Evolutionary conservation across 2,888 invertebrate species (phyloP).

Genomic region (Sarcophaga subvicina): DNA sequence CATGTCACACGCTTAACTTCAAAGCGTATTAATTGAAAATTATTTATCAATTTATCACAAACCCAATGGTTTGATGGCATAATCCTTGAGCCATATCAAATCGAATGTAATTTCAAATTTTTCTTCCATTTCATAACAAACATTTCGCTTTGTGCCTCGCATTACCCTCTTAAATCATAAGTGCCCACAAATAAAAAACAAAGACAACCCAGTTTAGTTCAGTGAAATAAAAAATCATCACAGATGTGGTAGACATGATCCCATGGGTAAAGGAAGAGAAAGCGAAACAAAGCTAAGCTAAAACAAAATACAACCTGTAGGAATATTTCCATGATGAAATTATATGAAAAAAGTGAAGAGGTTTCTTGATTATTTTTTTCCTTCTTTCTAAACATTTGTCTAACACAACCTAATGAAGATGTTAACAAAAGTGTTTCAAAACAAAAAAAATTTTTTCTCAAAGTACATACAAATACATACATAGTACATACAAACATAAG

Average conservation of each 20-base stretch:
- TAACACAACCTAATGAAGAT: slow-evolving; percentile 64
- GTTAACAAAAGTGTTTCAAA: slow-evolving; percentile 60
- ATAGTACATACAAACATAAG: slow-evolving; percentile 21
- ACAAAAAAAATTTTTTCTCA: not conserved
- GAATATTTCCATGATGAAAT: slow-evolving; percentile 46
- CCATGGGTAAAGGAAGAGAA: slow-evolving; percentile 51
- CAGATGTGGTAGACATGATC: slow-evolving; percentile 61
- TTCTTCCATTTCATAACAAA: not conserved
- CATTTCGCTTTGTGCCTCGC: not conserved
- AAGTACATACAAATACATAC: not conserved
- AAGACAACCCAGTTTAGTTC: not conserved
- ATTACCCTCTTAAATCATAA: slow-evolving; percentile 34
- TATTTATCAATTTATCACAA: slow-evolving; percentile 62
- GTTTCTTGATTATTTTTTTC: not conserved
- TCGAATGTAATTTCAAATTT: slow-evolving; percentile 47
- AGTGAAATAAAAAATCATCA: slow-evolving; percentile 42
- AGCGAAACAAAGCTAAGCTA: not conserved
- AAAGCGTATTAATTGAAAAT: slow-evolving; percentile 62
- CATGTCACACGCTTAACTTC: slow-evolving; percentile 26
- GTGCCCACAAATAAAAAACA: slow-evolving; percentile 45
- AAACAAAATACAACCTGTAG: slow-evolving; percentile 59
- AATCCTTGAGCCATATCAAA: slow-evolving; percentile 54
- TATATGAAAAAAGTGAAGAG: not conserved
- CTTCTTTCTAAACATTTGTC: slow-evolving; percentile 36
- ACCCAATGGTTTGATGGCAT: slow-evolving; percentile 30